phyloP scores from a whole-genome alignment of 2,113 vertebrate species.

The Microtus pennsylvanicus region DNA sequence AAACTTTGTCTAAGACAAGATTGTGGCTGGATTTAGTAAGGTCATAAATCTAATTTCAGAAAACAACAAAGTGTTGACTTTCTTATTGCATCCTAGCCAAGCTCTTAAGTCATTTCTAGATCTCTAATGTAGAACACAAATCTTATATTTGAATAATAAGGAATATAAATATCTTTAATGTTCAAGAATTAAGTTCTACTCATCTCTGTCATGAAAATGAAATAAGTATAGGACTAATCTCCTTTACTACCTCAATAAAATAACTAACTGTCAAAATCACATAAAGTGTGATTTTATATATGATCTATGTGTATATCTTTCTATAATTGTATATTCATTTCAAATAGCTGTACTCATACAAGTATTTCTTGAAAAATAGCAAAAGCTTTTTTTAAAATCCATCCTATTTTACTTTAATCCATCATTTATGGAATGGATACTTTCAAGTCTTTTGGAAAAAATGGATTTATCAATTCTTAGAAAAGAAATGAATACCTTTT shows the following conservation, averaged over 20 bases:
- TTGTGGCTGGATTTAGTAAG: not conserved
- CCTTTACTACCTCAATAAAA: not conserved
- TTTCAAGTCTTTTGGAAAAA: not conserved
- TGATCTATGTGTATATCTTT: not conserved
- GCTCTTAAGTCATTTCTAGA: not conserved
- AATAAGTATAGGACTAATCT: not conserved
- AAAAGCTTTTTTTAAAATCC: not conserved
- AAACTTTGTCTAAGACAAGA: not conserved
- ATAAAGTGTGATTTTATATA: not conserved
- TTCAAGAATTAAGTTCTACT: not conserved
- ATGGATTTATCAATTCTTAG: not conserved
- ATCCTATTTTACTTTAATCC: not conserved
- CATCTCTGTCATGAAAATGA: not conserved
- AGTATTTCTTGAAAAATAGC: not conserved
- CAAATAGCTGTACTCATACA: not conserved
- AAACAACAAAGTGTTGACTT: not conserved
- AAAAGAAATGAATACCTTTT: not conserved
- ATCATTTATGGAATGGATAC: not conserved
- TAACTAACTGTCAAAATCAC: not conserved
- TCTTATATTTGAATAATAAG: not conserved
- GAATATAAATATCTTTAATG: not conserved
- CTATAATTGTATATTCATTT: not conserved
- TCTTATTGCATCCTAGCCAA: not conserved
- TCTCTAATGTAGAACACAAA: not conserved
- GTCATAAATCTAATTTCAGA: not conserved